Evolutionary conservation across 2,888 invertebrate genomes (phyloP).

Genomic region (Eristalinus sepulchralis): DNA sequence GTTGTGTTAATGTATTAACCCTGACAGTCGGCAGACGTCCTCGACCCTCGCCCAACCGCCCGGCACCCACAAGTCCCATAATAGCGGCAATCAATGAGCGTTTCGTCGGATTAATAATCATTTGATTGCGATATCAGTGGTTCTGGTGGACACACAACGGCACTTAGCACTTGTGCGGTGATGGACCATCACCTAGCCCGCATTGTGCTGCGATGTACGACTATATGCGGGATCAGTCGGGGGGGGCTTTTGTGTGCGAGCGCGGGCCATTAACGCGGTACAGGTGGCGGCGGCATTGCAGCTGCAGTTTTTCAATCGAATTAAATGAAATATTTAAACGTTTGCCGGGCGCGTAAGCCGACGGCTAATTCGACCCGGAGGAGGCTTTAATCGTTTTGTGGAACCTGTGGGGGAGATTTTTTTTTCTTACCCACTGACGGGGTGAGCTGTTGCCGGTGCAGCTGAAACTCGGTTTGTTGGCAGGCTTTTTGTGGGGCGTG

Average conservation of each 20-base stretch:
- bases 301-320: not conserved
- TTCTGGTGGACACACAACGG: not conserved
- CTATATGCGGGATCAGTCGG: not conserved
- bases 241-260: not conserved
- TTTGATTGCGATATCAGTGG: conserved; percentile 29
- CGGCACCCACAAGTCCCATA: not conserved
- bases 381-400: not conserved
- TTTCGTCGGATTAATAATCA: conserved; percentile 24
- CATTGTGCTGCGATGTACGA: too few relatives aligned
- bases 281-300: not conserved
- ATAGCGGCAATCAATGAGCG: conserved; percentile 1
- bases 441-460: not conserved
- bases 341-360: not conserved
- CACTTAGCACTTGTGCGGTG: not conserved
- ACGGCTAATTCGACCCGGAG: not conserved
- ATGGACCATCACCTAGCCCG: not conserved
- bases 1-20: conserved; percentile 6
- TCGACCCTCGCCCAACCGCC: not conserved
- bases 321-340: not conserved
- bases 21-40: not conserved
- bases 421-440: not conserved
- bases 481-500: not conserved
- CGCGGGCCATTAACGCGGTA: not conserved
- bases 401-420: not conserved
- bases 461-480: not conserved